phyloP scores from a whole-genome alignment of 2,888 invertebrate genomes.

The Trichopoda pennipes region DNA sequence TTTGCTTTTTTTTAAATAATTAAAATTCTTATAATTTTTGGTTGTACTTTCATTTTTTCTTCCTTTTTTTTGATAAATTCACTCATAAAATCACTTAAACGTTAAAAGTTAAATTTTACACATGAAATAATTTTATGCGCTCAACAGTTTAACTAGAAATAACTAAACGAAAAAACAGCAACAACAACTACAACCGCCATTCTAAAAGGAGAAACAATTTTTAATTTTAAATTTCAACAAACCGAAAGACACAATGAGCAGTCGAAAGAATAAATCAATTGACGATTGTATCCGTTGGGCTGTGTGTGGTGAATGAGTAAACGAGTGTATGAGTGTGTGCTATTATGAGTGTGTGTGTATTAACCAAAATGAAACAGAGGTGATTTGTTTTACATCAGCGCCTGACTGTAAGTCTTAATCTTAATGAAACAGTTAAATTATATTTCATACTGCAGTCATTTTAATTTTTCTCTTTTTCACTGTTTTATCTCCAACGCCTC shows the following conservation, averaged over 20 bases:
- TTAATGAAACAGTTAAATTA: slow-evolving; percentile 38
- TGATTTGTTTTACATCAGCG: no score
- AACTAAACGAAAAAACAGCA: background rate
- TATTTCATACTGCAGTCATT: slow-evolving; percentile 63
- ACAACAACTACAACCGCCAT: background rate
- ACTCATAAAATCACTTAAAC: no score
- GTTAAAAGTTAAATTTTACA: slow-evolving; percentile 7
- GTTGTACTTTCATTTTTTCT: no score
- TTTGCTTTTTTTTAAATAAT: no score
- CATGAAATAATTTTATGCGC: background rate
- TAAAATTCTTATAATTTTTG: no score
- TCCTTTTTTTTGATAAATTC: no score
- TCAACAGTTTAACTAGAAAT: background rate
- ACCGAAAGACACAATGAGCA: background rate
- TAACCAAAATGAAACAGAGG: slow-evolving; percentile 6
- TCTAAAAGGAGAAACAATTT: background rate
- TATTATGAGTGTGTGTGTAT: background rate
- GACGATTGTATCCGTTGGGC: background rate
- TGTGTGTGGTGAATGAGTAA: background rate
- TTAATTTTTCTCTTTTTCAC: slow-evolving; percentile 30
- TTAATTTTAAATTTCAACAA: background rate
- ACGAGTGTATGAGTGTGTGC: background rate
- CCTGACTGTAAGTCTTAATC: no score
- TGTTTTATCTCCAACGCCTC: background rate
- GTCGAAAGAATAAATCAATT: background rate